Conservation (phyloP, 2,888 invertebrate genomes). For the Brenthis daphne region DNA sequence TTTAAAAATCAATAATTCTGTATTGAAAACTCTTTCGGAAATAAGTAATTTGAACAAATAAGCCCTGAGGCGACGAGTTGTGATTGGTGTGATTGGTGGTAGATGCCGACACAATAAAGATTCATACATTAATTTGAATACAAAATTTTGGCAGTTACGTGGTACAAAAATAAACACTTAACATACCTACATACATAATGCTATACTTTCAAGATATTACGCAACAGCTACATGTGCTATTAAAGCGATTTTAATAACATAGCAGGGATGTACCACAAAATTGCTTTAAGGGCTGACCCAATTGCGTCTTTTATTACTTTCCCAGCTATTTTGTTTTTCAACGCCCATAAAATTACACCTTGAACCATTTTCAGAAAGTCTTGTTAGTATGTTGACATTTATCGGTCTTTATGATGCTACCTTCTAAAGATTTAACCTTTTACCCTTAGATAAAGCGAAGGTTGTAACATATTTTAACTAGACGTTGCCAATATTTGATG, state of each 20-base stretch:
- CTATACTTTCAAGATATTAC: neutral
- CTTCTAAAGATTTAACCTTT: conserved; percentile 1
- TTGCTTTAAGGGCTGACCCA: conserved; percentile 26
- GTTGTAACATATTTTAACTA: no score
- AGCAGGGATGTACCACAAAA: conserved; percentile 21
- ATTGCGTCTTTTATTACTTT: conserved; percentile 25
- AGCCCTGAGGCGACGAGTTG: no score
- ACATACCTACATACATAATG: neutral
- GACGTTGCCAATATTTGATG: no score
- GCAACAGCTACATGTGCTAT: neutral
- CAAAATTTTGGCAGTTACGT: no score
- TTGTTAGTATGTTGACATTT: conserved; percentile 20
- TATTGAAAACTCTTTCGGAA: no score
- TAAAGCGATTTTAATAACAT: conserved; percentile 8
- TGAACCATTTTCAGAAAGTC: conserved; percentile 18
- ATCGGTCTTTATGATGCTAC: conserved; percentile 13
- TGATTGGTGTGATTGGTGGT: no score
- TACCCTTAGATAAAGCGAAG: neutral
- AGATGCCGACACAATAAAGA: no score
- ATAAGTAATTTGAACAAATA: no score
- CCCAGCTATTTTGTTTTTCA: conserved; percentile 24
- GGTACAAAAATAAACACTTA: no score
- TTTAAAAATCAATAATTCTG: no score
- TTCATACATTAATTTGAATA: no score
- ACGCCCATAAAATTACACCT: conserved; percentile 19